Evolutionary conservation across 37 sponge, comb jelly and placozoan genomes (phyloP).

Genomic region (Agelas oroides): DNA sequence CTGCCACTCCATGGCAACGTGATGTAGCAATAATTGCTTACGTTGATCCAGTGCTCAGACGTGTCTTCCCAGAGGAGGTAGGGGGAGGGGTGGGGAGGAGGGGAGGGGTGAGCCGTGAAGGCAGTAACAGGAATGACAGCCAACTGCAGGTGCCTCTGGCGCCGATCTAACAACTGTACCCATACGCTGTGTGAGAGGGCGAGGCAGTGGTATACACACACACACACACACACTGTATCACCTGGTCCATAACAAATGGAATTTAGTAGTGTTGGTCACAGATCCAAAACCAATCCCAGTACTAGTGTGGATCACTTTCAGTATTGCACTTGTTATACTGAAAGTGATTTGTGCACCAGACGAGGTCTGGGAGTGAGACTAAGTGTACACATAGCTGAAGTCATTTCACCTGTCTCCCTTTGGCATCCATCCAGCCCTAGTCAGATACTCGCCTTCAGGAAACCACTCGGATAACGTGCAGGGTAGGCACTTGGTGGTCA

Average conservation of each 20-base stretch:
- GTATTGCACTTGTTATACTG: too few relatives aligned
- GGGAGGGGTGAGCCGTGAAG: conserved; percentile 29
- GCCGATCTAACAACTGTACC: conserved; percentile 67
- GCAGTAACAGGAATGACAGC: conserved; percentile 28
- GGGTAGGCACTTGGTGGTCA: too few relatives aligned
- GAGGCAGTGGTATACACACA: too few relatives aligned
- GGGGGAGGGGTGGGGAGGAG: conserved; percentile 16
- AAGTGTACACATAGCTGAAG: too few relatives aligned
- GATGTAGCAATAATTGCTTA: conserved; percentile 1
- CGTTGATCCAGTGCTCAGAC: conserved; percentile 64
- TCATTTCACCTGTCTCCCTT: conserved; percentile 60
- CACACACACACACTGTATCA: too few relatives aligned
- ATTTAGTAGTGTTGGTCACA: too few relatives aligned
- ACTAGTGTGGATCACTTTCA: too few relatives aligned
- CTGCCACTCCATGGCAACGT: too few relatives aligned
- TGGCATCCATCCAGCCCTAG: conserved; percentile 66
- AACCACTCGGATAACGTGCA: conserved; percentile 13
- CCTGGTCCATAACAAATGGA: too few relatives aligned
- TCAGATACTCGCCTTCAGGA: conserved; percentile 63
- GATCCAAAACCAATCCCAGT: too few relatives aligned
- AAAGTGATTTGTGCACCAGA: too few relatives aligned
- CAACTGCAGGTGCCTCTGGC: conserved; percentile 53
- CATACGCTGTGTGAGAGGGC: conserved; percentile 39
- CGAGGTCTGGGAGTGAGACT: neutral
- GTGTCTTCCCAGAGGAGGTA: conserved; percentile 59